Evolutionary conservation across 1,140 invertebrate species (phyloP).

Genomic region (Aleiodes sp.): DNA sequence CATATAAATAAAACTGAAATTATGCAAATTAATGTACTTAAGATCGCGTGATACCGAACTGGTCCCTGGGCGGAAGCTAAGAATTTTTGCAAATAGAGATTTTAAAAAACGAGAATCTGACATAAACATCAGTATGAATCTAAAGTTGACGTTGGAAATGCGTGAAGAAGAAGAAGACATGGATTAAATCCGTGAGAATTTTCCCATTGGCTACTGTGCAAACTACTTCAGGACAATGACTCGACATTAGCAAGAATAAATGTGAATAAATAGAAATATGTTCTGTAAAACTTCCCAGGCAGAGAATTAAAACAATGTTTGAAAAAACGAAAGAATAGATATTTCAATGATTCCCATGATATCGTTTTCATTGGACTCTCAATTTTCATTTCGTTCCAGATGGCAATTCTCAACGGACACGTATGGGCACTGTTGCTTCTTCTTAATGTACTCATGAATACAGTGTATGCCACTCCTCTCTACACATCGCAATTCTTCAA

Average conservation of each 20-base stretch:
- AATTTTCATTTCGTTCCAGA: slow-evolving; percentile 52
- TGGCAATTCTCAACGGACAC: slow-evolving; percentile 47
- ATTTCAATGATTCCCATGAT: background rate
- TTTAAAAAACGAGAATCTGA: background rate
- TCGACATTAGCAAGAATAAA: background rate
- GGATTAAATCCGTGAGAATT: background rate
- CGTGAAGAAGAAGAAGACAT: slow-evolving; percentile 1
- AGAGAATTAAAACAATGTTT: too few species aligned
- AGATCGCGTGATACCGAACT: slow-evolving; percentile 5
- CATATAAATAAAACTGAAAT: background rate
- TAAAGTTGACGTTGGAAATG: background rate
- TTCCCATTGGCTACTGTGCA: background rate
- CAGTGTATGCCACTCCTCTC: slow-evolving; percentile 51
- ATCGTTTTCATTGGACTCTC: slow-evolving; percentile 38
- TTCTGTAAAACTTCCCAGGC: background rate
- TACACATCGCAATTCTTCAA: slow-evolving; percentile 57
- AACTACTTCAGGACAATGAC: background rate
- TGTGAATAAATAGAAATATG: background rate
- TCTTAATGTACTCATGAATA: slow-evolving; percentile 46
- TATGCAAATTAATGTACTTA: background rate
- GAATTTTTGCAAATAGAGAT: background rate
- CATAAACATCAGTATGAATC: slow-evolving; percentile 4
- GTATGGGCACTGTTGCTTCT: slow-evolving; percentile 47
- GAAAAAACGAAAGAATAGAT: background rate
- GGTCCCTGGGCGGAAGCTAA: slow-evolving; percentile 5